phyloP scores from a whole-genome alignment of 1,140 invertebrate genomes.

The Saccostrea glomerata region DNA sequence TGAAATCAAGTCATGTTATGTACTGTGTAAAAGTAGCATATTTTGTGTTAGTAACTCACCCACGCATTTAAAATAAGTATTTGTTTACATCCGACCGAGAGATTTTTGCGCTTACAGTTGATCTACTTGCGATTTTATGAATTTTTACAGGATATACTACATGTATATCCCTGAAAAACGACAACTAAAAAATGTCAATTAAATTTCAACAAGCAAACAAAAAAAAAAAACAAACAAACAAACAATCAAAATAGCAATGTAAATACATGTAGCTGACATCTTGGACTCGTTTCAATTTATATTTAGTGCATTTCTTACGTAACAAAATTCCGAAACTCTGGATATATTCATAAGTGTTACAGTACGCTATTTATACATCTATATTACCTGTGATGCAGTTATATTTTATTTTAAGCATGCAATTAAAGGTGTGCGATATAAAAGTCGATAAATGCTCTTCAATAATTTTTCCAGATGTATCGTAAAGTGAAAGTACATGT shows the following conservation, averaged over 20 bases:
- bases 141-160: background rate
- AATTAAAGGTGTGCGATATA: too few relatives aligned
- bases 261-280: too few relatives aligned
- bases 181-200: background rate
- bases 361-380: background rate
- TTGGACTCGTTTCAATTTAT: background rate
- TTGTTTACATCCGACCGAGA: background rate
- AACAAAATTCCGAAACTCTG: background rate
- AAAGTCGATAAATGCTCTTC: too few relatives aligned
- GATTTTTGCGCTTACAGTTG: background rate
- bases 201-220: too few relatives aligned
- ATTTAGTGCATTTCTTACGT: background rate
- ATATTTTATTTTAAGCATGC: background rate
- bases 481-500: too few relatives aligned
- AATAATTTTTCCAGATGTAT: too few relatives aligned
- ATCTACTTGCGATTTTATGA: background rate
- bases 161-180: background rate
- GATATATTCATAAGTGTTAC: background rate
- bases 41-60: too few relatives aligned
- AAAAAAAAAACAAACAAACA: too few relatives aligned
- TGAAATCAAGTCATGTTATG: too few relatives aligned
- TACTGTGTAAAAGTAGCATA: too few relatives aligned
- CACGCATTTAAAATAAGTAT: too few relatives aligned
- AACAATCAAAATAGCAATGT: too few relatives aligned
- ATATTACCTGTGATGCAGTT: background rate